Percentiles rank a stretch among this genome's conserved stretches.
Conservation (phyloP, 2,797 vertebrate genomes). For the Acanthornis magna region DNA sequence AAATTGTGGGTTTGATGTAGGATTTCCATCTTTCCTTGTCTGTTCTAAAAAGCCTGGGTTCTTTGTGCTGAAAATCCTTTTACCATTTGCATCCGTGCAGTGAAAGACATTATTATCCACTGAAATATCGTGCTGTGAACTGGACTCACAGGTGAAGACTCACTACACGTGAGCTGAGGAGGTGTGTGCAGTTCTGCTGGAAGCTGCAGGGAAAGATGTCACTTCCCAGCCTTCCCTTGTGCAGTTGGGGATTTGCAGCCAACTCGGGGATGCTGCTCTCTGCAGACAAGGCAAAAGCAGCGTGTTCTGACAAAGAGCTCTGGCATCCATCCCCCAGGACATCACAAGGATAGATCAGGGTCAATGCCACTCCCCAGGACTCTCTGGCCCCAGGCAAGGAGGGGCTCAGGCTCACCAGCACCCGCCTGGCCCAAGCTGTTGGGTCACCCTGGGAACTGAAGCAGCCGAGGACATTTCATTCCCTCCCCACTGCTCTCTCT, state of each 20-base stretch:
- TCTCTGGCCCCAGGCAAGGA: no score
- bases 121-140: not conserved
- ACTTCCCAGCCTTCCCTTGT: not conserved
- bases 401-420: not conserved
- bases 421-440: not conserved
- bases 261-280: not conserved
- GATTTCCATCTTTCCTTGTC: slow-evolving; percentile 56
- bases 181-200: not conserved
- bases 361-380: not conserved
- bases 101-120: not conserved
- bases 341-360: not conserved
- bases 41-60: slow-evolving; percentile 6
- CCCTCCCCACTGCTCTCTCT: not conserved
- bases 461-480: not conserved
- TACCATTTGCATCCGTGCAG: slow-evolving; percentile 1
- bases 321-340: not conserved
- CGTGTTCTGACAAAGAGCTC: accelerated
- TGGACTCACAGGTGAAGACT: not conserved
- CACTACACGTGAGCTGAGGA: not conserved
- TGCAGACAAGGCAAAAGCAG: not conserved
- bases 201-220: not conserved
- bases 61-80: slow-evolving; percentile 41
- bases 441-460: not conserved
- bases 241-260: not conserved
- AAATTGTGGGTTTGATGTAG: slow-evolving; percentile 41